Evolutionary conservation across 2,797 vertebrate species (phyloP).

Genomic region (Eleutherodactylus coqui): DNA sequence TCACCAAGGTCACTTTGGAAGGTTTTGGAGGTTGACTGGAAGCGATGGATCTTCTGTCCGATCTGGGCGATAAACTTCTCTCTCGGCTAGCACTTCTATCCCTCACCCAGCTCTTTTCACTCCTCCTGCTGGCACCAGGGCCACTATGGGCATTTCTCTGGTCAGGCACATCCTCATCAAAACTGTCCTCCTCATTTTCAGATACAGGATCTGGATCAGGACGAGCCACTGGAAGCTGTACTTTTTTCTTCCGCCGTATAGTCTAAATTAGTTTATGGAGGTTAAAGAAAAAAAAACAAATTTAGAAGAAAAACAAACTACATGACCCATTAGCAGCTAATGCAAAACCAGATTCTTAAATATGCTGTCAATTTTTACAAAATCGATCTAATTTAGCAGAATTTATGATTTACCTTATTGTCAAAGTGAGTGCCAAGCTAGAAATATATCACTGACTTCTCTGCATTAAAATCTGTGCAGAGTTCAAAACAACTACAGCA

Average conservation of each 20-base stretch:
- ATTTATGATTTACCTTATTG: conserved; percentile 13
- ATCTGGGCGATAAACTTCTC: conserved; percentile 90
- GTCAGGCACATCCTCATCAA: conserved; percentile 93
- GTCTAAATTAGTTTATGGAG: conserved; percentile 77
- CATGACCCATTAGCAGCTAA: neutral
- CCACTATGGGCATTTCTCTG: conserved; percentile 81
- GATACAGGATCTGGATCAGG: conserved; percentile 91
- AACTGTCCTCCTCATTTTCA: conserved; percentile 95
- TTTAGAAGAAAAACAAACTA: neutral
- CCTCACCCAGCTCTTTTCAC: conserved; percentile 82
- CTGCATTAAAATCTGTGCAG: conserved; percentile 23
- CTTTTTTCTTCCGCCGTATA: conserved; percentile 95
- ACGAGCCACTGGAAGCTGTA: conserved; percentile 89
- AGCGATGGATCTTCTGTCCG: conserved; percentile 87
- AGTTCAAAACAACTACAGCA: conserved; percentile 23
- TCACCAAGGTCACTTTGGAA: conserved; percentile 95
- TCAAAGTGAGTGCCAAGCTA: neutral
- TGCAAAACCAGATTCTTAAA: neutral
- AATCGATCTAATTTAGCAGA: neutral
- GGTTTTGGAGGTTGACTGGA: conserved; percentile 91
- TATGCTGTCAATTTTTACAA: neutral
- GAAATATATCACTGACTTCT: neutral
- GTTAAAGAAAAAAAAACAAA: neutral
- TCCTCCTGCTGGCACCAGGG: conserved; percentile 77
- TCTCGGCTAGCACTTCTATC: conserved; percentile 92